Evolutionary conservation across 2,113 vertebrate genomes (phyloP), one percentile per base, ranked within the genome.

Genomic region (Gorsachius goisagi): DNA sequence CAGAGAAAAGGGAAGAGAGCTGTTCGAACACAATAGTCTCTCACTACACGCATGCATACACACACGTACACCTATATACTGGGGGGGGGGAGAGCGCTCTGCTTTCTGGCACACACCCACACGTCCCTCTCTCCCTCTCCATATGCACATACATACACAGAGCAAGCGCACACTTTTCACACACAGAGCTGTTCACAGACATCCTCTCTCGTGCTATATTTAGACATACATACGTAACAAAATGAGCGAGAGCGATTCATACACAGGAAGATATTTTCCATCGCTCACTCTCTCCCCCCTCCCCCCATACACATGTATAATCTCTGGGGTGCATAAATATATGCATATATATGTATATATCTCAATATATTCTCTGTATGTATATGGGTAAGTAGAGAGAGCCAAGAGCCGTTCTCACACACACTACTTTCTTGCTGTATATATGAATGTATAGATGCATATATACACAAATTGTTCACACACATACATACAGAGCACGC

Each of bases 11-110:
- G 16, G 24, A 11, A 9, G 27, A 16, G 47, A 32, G n/a, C 15
- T 26, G 47, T 5, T 44, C 26, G 35, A 35, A 33, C 45, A 84
- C 47, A 41, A 14, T 11, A 18, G 56, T 21, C 10, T 8, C 33
- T n/a, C 52, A 39, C 28, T 8, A 62, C 16, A 9, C 44, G 30
- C 18, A 2, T 0, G 2, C 6, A 5, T 6, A 14, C 7, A 11
- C 11, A 44, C 7, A 22, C 3, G 2, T 9, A 14, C 21, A 45
- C 12, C 22, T 5, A 44, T 10, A n/a, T 2, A 5, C 44, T 44
- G 26, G 11, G 18, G 15, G 10, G 23, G 22, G 21, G 8, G 66
- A 47, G 45, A 9, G 44, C 13, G 16, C 5, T 3, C 21, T 52
- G 27, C 15, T 44, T 26, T 30, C 49, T 39, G 30, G 26, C 37